Percentiles rank a stretch among this genome's conserved stretches.
phyloP scores from a whole-genome alignment of 2,797 vertebrate species.

The Poecilia velifera region DNA sequence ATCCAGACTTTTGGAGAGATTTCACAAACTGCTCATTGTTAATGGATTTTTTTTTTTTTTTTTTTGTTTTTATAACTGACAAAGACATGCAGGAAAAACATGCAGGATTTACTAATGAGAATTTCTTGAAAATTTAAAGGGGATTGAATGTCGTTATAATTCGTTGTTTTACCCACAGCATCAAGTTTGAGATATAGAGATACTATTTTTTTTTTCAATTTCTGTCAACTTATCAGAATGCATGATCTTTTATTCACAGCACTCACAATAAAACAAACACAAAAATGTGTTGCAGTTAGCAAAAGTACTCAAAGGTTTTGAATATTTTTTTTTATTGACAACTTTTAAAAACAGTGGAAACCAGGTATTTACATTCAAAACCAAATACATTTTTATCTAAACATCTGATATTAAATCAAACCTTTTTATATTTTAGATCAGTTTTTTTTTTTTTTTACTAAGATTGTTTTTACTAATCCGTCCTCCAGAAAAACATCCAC shows the following conservation, averaged over 20 bases:
- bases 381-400: too few relatives aligned
- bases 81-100: too few relatives aligned
- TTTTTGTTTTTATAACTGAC: background rate
- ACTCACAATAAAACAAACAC: background rate
- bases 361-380: background rate
- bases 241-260: background rate
- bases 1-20: slow-evolving; percentile 38
- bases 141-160: background rate
- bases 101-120: background rate
- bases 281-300: background rate
- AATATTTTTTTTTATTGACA: background rate
- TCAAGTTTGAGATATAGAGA: background rate
- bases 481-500: too few relatives aligned
- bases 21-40: slow-evolving; percentile 13
- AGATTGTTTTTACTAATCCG: too few relatives aligned
- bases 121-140: background rate
- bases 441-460: too few relatives aligned
- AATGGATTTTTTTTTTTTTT: background rate
- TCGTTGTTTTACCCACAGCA: background rate
- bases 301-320: background rate
- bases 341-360: background rate
- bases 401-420: too few relatives aligned
- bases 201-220: background rate
- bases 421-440: too few relatives aligned
- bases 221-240: background rate